These are phyloP conservation scores for Dryobates pubescens DNA, from an alignment of 2,797 vertebrate species.

Conservation along the genomic window DNA sequence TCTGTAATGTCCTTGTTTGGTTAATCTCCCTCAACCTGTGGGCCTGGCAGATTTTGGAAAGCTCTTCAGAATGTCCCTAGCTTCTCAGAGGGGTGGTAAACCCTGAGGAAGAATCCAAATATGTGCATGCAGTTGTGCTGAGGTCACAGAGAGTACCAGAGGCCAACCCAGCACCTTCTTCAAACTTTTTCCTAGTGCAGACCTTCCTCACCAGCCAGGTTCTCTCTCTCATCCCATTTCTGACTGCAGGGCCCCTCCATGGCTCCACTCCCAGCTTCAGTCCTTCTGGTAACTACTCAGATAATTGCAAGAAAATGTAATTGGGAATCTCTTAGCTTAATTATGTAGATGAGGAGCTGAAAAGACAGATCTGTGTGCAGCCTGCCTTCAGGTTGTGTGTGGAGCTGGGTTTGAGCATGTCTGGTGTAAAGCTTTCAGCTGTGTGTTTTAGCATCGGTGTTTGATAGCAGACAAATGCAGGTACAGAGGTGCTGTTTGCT, in stretches of 20 bases:
- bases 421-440: background rate
- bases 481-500: fast-evolving
- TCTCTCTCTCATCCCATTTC: background rate
- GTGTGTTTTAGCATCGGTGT: background rate
- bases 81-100: background rate
- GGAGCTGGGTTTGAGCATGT: background rate
- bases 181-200: background rate
- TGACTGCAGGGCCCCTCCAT: background rate
- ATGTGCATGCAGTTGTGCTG: background rate
- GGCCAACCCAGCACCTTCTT: background rate
- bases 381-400: background rate
- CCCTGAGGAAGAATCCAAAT: background rate
- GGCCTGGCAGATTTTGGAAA: background rate
- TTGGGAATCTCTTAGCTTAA: background rate
- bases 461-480: background rate
- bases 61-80: background rate
- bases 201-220: background rate
- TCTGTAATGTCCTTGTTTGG: background rate
- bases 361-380: background rate
- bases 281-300: background rate
- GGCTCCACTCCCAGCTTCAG: background rate
- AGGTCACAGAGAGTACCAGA: background rate
- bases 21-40: background rate
- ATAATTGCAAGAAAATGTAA: background rate
- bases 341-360: background rate